Conservation (phyloP, 2,113 vertebrate species). For the Peromyscus polionotus region DNA sequence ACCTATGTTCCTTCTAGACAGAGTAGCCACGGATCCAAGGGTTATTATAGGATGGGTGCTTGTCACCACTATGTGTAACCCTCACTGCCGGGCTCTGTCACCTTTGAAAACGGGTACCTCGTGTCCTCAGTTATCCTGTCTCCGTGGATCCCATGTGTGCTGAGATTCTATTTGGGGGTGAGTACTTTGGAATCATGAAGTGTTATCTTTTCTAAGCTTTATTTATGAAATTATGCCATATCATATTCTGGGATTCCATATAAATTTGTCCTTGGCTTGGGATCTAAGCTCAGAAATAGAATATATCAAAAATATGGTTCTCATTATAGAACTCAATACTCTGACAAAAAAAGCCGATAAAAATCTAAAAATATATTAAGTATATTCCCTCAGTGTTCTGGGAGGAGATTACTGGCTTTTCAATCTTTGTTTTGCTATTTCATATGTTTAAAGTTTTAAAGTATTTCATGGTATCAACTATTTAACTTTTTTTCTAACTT, state of each 20-base stretch:
- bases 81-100: background rate
- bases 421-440: background rate
- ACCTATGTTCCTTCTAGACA: background rate
- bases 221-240: slow-evolving; percentile 6
- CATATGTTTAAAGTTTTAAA: background rate
- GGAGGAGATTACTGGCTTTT: background rate
- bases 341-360: background rate
- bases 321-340: background rate
- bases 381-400: slow-evolving; percentile 1
- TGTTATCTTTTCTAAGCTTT: slow-evolving; percentile 18
- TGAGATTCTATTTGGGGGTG: background rate
- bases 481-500: slow-evolving; percentile 7
- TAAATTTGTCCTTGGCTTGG: slow-evolving; percentile 34
- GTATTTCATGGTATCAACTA: background rate
- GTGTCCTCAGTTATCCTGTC: background rate
- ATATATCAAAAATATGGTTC: background rate
- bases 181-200: background rate
- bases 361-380: background rate
- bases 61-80: background rate
- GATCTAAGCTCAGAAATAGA: background rate
- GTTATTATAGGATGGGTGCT: background rate
- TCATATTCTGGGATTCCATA: slow-evolving; percentile 32
- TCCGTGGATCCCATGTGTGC: background rate
- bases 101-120: background rate
- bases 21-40: background rate